A percentile compares a stretch with the other conserved stretches of the same genome.
phyloP scores from a whole-genome alignment of 2,797 vertebrate species.

The Notamacropus eugenii region DNA sequence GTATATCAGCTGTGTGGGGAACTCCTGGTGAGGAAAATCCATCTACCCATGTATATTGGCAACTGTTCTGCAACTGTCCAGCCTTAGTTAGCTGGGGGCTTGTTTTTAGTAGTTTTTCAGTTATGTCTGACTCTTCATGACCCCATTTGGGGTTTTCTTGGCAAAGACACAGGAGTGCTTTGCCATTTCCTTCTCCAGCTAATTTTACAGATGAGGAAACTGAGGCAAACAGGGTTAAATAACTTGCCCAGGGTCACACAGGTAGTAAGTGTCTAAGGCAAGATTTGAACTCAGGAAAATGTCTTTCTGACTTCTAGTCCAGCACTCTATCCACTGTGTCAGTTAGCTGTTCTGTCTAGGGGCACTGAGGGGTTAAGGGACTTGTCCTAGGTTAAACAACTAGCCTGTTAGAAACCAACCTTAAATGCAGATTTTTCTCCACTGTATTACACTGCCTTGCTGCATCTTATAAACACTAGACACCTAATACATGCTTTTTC shows the following conservation, averaged over 20 bases:
- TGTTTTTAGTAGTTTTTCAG: background rate
- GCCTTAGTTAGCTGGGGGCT: background rate
- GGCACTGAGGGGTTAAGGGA: background rate
- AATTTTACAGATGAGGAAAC: background rate
- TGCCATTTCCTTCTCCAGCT: background rate
- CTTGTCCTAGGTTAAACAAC: background rate
- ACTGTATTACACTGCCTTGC: background rate
- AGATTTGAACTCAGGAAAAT: background rate
- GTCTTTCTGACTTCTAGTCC: no score
- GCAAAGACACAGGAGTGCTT: background rate
- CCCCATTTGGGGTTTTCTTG: background rate
- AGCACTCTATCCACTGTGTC: background rate
- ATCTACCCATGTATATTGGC: background rate
- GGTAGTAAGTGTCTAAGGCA: background rate
- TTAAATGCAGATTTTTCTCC: background rate
- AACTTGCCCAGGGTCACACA: background rate
- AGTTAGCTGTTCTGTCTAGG: background rate
- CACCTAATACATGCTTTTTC: background rate
- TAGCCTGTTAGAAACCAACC: background rate
- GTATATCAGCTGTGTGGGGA: background rate
- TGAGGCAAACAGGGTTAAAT: background rate
- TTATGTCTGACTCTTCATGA: background rate
- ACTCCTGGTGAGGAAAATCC: background rate
- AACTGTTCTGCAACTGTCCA: background rate
- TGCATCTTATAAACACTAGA: background rate